These are phyloP conservation scores for Mimachlamys varia DNA, from an alignment of 2,888 invertebrate genomes.

Conservation along the genomic window DNA sequence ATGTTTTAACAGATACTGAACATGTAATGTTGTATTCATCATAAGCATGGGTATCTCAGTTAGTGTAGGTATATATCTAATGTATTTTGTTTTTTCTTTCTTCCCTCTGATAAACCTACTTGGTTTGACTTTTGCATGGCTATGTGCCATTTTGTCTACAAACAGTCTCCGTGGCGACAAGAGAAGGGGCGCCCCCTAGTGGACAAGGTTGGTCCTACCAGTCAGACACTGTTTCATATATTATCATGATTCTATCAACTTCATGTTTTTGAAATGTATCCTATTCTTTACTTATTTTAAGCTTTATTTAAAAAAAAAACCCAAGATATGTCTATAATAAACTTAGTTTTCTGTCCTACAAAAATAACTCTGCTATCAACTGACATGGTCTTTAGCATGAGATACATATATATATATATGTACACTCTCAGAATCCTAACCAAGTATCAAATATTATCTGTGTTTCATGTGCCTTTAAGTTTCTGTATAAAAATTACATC, in stretches of 20 bases:
- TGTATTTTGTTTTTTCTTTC: slow-evolving; percentile 36
- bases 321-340: neutral
- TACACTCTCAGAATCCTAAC: neutral
- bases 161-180: slow-evolving; percentile 52
- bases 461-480: neutral
- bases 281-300: neutral
- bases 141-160: slow-evolving; percentile 53
- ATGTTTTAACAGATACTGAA: too few relatives aligned
- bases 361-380: neutral
- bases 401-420: neutral
- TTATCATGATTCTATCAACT: neutral
- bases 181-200: slow-evolving; percentile 56
- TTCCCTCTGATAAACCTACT: slow-evolving; percentile 39
- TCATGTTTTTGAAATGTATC: neutral
- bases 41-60: neutral
- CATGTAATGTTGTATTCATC: neutral
- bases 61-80: slow-evolving; percentile 12
- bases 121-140: slow-evolving; percentile 50
- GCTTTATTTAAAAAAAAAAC: neutral
- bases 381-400: neutral
- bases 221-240: slow-evolving; percentile 28
- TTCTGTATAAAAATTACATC: neutral
- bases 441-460: neutral
- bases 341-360: neutral
- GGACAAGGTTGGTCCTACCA: slow-evolving; percentile 63